Evolutionary conservation across 2,888 invertebrate species (phyloP).

Genomic region (Junonia oenone): DNA sequence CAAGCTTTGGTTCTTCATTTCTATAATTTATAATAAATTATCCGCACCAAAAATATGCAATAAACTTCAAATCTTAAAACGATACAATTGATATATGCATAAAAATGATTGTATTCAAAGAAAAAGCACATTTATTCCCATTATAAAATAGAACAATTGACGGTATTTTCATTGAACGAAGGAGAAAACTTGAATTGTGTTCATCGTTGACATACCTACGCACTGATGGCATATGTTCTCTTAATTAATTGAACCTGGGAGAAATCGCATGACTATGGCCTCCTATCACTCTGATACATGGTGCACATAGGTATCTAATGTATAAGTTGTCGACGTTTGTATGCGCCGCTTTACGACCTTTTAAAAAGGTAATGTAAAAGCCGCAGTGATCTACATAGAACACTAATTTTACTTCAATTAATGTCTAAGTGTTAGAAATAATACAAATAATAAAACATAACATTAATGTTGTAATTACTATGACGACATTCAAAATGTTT

Average conservation of each 20-base stretch:
- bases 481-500: no score
- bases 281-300: neutral
- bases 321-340: neutral
- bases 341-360: neutral
- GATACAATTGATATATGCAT: neutral
- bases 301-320: neutral
- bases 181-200: constrained; percentile 32
- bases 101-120: constrained; percentile 3
- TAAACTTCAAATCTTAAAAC: neutral
- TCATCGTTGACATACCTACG: constrained; percentile 19
- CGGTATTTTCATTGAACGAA: constrained; percentile 28
- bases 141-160: constrained; percentile 42
- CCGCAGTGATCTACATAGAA: no score
- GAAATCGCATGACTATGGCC: neutral
- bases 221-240: neutral
- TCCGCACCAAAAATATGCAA: no score
- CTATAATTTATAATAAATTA: no score
- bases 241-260: constrained; percentile 3
- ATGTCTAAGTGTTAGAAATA: no score
- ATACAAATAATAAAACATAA: no score
- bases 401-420: no score
- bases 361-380: no score
- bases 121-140: constrained; percentile 32
- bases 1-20: no score
- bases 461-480: no score